phyloP scores from a whole-genome alignment of 2,888 invertebrate species.

The Chymomyza fuscimana region DNA sequence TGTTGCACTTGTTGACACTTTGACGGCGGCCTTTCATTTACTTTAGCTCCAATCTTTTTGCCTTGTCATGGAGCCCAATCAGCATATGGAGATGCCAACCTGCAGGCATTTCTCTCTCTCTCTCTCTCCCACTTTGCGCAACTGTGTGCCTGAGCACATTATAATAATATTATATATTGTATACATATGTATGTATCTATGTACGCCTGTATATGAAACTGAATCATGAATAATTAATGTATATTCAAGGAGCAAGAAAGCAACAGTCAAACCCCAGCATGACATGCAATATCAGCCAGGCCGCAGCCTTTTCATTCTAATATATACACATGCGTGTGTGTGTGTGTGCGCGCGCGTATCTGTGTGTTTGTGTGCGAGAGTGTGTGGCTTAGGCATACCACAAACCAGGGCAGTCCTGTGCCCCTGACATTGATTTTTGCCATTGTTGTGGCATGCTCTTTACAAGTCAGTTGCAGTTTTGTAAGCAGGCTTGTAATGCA shows the following conservation, averaged over 20 bases:
- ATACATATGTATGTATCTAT: not conserved
- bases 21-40: not conserved
- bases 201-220: slow-evolving; percentile 7
- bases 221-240: slow-evolving; percentile 58
- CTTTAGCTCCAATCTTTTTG: not conserved
- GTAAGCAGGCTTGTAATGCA: not conserved
- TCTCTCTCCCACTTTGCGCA: not conserved
- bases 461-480: not conserved
- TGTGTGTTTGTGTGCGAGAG: not conserved
- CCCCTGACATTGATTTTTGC: not conserved
- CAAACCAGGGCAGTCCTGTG: not conserved
- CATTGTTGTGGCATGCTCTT: not conserved
- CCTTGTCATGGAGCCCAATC: not conserved
- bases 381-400: not conserved
- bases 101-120: not conserved
- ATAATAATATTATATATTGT: slow-evolving; percentile 4
- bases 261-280: slow-evolving; percentile 43
- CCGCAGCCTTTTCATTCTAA: not conserved
- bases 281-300: not conserved
- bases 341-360: not conserved
- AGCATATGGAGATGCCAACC: not conserved
- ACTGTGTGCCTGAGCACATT: not conserved
- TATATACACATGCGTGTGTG: not conserved
- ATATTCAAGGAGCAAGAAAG: slow-evolving; percentile 33
- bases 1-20: slow-evolving; percentile 2